Evolutionary conservation across 1,140 invertebrate genomes (phyloP).

Genomic region (Neoseiulus cucumeris): DNA sequence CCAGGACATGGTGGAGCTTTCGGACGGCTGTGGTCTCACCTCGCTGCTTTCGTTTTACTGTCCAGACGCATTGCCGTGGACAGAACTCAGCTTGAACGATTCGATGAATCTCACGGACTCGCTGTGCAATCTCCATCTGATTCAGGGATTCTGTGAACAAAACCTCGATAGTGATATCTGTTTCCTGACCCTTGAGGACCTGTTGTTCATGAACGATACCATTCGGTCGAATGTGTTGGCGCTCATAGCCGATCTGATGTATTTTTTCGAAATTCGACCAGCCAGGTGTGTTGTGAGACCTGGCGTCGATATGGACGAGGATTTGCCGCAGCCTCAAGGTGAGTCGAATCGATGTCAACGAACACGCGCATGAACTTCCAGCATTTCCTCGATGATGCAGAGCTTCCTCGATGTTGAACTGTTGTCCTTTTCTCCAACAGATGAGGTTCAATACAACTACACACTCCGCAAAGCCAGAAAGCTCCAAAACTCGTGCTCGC

Average conservation of each 20-base stretch:
- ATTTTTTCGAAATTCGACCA: conserved; percentile 77
- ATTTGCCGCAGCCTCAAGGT: background rate
- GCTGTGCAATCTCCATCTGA: conserved; percentile 73
- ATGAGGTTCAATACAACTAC: conserved; percentile 16
- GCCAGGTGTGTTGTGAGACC: conserved; percentile 64
- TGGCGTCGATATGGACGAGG: conserved; percentile 16
- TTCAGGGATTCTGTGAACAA: conserved; percentile 60
- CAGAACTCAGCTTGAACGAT: conserved; percentile 33
- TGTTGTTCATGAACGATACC: conserved; percentile 78
- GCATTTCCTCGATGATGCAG: too few relatives aligned
- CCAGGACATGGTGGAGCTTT: conserved; percentile 50
- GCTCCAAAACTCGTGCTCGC: conserved; percentile 12
- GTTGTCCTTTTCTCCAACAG: background rate
- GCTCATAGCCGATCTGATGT: conserved; percentile 86
- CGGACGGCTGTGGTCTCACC: conserved; percentile 74
- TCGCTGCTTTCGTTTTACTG: conserved; percentile 82
- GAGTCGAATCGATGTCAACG: background rate
- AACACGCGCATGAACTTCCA: too few relatives aligned
- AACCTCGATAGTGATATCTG: conserved; percentile 70
- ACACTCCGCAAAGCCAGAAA: conserved; percentile 15
- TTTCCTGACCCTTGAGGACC: conserved; percentile 85
- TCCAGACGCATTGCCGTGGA: conserved; percentile 59
- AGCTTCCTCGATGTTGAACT: too few relatives aligned
- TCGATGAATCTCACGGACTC: conserved; percentile 53
- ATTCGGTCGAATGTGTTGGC: conserved; percentile 82